Evolutionary conservation across 2,797 vertebrate species (phyloP).

Genomic region (Adrianichthys oophorus): DNA sequence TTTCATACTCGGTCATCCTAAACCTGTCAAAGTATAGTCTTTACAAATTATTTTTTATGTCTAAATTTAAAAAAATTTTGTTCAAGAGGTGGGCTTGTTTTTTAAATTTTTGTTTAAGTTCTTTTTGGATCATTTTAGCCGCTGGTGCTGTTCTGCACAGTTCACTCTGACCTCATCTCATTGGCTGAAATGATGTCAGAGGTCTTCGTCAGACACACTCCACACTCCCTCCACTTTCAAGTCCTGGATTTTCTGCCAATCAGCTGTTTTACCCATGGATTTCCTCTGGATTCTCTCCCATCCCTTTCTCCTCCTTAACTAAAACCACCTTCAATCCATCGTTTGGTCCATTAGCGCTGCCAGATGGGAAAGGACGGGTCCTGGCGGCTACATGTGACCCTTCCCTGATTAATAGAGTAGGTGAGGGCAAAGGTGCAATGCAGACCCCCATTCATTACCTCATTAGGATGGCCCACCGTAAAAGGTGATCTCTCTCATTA

Average conservation of each 20-base stretch:
- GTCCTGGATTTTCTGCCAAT: conserved; percentile 30
- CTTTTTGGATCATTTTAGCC: conserved; percentile 21
- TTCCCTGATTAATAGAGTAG: conserved; percentile 82
- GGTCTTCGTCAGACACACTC: conserved; percentile 20
- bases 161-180: conserved; percentile 30
- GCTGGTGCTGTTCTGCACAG: conserved; percentile 35
- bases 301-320: conserved; percentile 48
- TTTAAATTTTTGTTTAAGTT: background rate
- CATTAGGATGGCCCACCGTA: conserved; percentile 76
- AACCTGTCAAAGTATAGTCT: too few relatives aligned
- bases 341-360: conserved; percentile 74
- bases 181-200: conserved; percentile 43
- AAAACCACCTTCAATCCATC: conserved; percentile 71
- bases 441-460: conserved; percentile 77
- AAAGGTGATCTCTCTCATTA: conserved; percentile 81
- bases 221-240: conserved; percentile 26
- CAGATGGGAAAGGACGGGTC: conserved; percentile 64
- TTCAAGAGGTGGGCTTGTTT: too few relatives aligned
- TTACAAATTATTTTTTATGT: too few relatives aligned
- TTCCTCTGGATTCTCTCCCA: conserved; percentile 12
- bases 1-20: too few relatives aligned
- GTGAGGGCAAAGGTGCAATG: conserved; percentile 73
- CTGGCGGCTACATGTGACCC: conserved; percentile 68
- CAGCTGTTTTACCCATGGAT: conserved; percentile 8
- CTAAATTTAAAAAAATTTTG: too few relatives aligned